These are phyloP conservation scores for Lepidurus arcticus DNA, from an alignment of 1,140 invertebrate species.

Conservation along the genomic window DNA sequence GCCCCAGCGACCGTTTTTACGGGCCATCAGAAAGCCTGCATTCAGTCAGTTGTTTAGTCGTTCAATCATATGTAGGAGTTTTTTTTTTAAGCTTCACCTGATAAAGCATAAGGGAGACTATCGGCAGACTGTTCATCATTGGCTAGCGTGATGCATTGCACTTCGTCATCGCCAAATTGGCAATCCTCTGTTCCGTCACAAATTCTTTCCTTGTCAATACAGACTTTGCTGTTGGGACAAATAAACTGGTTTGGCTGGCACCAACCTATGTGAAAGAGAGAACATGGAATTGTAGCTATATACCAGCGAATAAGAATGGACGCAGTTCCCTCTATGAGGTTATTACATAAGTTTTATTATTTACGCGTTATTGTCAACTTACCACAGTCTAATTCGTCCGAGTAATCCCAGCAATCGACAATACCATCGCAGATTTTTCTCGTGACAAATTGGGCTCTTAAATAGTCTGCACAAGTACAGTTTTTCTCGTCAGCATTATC, in stretches of 20 bases:
- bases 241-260: constrained; percentile 65
- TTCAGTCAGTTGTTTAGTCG: constrained; percentile 35
- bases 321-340: too few relatives aligned
- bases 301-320: too few relatives aligned
- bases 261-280: constrained; percentile 55
- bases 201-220: constrained; percentile 44
- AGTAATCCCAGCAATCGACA: constrained; percentile 63
- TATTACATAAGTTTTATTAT: not conserved
- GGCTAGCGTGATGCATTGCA: constrained; percentile 55
- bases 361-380: constrained; percentile 39
- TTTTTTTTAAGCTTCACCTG: constrained; percentile 36
- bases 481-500: constrained; percentile 64
- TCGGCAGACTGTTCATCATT: constrained; percentile 46
- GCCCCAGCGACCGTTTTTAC: constrained; percentile 70
- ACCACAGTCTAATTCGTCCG: constrained; percentile 73
- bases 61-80: not conserved
- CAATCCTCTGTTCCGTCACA: constrained; percentile 59
- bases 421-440: constrained; percentile 73
- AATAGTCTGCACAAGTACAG: constrained; percentile 69
- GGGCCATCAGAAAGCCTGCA: constrained; percentile 61
- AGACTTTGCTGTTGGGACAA: constrained; percentile 63
- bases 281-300: not conserved
- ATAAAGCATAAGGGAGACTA: constrained; percentile 37
- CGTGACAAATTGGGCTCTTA: constrained; percentile 59
- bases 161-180: constrained; percentile 73